Base-by-base conservation (phyloP, 2,888 invertebrate species). In the Amphimallon solstitiale region DNA sequence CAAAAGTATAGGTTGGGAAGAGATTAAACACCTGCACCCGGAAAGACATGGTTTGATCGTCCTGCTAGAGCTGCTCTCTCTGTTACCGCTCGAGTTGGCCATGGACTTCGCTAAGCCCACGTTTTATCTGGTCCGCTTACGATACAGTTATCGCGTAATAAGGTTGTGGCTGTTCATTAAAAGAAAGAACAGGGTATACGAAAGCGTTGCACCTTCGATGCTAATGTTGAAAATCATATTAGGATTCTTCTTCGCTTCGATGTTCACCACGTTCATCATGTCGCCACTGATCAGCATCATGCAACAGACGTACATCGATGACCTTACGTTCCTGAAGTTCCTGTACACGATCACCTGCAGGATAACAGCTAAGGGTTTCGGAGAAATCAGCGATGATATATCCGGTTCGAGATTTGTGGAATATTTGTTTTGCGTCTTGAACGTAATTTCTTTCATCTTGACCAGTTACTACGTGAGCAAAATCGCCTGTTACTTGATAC, bases 11-110 rank as follows among this genome's bases (percentile, higher is more conserved):
- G 1, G 15, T 9, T 67, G 63, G 59, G 38, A n/a, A 2, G 66
- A 63, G 49, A 43, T 59, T 2, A 52, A 49, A 35, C 37, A 63
- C 10, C 17, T 63, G 6, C 34, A 63, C 40, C 54, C 43, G 9
- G 34, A 54, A 7, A 52, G 66, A 48, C 37, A 63, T 29, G 63
- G 54, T 29, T 56, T 56, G 37, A 23, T 67, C 6, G n/a, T 67
- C 7, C 46, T 63, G 10, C 2, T 63, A n/a, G 66, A 67, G 17
- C 12, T 43, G 1, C 6, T 48, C 2, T 29, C 66, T 1, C 14
- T 63, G 6, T 4, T 67, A 1, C 66, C 66, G 4, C 14, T 61
- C 5, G 60, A 65, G 23, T 12, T 23, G 0, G 10, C 37, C 2
- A 6, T 38, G 9, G 23, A 19, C 14, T 12, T 12, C 4, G 10